Evolutionary conservation across 1,140 invertebrate species (phyloP).

Genomic region (Drosophila neocordata): DNA sequence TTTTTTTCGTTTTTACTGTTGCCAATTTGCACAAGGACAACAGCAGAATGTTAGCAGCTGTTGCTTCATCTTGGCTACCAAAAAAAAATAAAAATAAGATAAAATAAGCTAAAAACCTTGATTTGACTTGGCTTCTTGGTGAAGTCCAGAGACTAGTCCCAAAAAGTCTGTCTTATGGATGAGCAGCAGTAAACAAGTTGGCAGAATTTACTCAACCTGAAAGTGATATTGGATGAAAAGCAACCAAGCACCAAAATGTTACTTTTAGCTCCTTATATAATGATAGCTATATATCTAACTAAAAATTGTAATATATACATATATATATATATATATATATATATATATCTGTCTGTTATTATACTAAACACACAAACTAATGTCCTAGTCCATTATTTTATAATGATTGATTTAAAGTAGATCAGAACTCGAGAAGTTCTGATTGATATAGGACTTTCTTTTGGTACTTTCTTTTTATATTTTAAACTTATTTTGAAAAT

Average conservation of each 20-base stretch:
- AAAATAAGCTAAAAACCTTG: conserved; percentile 19
- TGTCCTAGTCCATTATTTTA: no score
- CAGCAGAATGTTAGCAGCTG: conserved; percentile 55
- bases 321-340: no score
- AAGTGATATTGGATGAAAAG: conserved; percentile 25
- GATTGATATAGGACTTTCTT: no score
- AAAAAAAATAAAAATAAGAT: background rate
- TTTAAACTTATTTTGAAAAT: no score
- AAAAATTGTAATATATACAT: no score
- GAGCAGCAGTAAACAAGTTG: conserved; percentile 44
- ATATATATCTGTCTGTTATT: no score
- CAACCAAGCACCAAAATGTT: background rate
- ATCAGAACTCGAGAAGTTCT: no score
- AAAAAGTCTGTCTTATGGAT: conserved; percentile 12
- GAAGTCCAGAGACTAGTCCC: conserved; percentile 19
- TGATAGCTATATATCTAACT: background rate
- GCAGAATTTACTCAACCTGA: conserved; percentile 45
- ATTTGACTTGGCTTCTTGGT: conserved; percentile 53
- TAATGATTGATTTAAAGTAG: no score
- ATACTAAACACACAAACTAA: no score
- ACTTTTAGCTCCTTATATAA: background rate
- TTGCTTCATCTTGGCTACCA: conserved; percentile 45
- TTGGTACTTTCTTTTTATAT: no score
- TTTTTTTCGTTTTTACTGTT: conserved; percentile 23
- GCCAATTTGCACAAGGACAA: conserved; percentile 42